A percentile compares a stretch with the other conserved stretches of the same genome.
Evolutionary conservation across 2,113 vertebrate species (phyloP).

Genomic region (Caretta caretta): DNA sequence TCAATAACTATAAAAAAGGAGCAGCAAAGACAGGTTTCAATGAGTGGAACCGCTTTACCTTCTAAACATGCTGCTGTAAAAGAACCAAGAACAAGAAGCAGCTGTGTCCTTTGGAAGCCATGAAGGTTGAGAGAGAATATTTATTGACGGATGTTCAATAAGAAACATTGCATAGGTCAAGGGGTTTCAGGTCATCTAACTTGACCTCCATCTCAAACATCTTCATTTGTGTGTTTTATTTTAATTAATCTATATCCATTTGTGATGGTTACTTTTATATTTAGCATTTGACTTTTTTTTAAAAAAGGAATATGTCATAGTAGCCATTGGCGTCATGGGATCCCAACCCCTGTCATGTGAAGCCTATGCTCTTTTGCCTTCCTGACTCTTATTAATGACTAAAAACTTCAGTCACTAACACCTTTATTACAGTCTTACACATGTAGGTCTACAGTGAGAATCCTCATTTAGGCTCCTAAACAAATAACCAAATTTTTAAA

Average conservation of each 20-base stretch:
- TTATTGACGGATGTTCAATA: not conserved
- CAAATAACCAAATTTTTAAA: not conserved
- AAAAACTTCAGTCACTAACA: not conserved
- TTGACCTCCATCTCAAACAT: not conserved
- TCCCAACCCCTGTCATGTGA: not conserved
- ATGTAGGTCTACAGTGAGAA: not conserved
- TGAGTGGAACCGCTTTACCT: fast-evolving
- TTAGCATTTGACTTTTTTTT: not conserved
- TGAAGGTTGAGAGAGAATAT: fast-evolving
- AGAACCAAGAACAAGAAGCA: not conserved
- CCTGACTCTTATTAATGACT: not conserved
- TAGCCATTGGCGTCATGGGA: not conserved
- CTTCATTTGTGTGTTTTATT: not conserved
- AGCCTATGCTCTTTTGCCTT: not conserved
- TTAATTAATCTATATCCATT: not conserved
- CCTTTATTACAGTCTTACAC: not conserved
- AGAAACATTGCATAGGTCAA: not conserved
- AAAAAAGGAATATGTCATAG: not conserved
- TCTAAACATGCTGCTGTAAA: not conserved
- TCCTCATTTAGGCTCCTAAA: not conserved
- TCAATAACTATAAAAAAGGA: not conserved
- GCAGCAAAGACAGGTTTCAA: not conserved
- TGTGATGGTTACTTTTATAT: not conserved
- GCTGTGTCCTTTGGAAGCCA: not conserved
- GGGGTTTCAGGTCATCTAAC: not conserved